A percentile compares a stretch with the other conserved stretches of the same genome.
phyloP scores from a whole-genome alignment of 2,113 vertebrate genomes.

The Nicator chloris region DNA sequence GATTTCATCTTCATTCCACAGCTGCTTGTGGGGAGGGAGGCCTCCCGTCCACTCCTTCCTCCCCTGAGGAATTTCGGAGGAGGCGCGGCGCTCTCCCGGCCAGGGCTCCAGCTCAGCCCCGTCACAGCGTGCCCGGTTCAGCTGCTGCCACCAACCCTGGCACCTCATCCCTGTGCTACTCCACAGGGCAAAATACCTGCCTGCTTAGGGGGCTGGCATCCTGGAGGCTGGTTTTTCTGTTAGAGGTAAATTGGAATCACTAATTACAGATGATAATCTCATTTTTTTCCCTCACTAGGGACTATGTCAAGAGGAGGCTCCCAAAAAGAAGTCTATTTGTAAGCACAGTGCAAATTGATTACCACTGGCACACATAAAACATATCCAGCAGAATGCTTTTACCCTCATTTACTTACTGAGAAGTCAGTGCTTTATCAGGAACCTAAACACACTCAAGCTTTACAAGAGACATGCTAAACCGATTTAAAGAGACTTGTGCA shows the following conservation, averaged over 20 bases:
- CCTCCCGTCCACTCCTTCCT: constrained; percentile 21
- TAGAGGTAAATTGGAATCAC: neutral
- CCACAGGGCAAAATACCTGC: neutral
- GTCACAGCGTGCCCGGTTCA: rapidly evolving
- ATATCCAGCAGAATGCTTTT: neutral
- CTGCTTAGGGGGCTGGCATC: neutral
- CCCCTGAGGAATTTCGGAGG: constrained; percentile 1
- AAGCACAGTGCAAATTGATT: neutral
- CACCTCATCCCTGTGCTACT: rapidly evolving
- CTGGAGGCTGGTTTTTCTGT: neutral
- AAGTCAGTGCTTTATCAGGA: neutral
- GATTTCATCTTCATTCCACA: constrained; percentile 60
- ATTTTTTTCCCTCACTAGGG: neutral
- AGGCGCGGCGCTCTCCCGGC: neutral
- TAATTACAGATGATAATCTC: neutral
- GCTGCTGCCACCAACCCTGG: neutral
- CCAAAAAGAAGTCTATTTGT: neutral
- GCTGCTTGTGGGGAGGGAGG: constrained; percentile 41
- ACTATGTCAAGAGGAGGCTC: neutral
- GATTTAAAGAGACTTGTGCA: neutral
- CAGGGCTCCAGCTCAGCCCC: neutral
- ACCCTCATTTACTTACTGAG: neutral
- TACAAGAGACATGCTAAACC: neutral
- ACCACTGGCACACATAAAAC: neutral
- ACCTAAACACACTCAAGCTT: neutral